These are phyloP conservation scores for Ceratina calcarata DNA, from an alignment of 1,140 invertebrate species.

Conservation along the genomic window DNA sequence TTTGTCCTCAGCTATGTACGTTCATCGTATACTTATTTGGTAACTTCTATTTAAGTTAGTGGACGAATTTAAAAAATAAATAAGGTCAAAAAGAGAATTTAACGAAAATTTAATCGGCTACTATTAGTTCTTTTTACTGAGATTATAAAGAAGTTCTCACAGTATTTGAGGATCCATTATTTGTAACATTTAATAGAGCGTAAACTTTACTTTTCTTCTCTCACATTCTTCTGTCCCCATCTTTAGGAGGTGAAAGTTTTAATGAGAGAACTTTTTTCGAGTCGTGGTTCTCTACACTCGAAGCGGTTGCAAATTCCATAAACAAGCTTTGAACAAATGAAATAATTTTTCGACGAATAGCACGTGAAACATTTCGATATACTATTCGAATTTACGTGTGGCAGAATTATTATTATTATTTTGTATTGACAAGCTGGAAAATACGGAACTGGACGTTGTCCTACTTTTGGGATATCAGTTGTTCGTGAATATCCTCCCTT, in stretches of 20 bases:
- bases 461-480: background rate
- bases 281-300: background rate
- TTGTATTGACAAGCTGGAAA: too few relatives aligned
- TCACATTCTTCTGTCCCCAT: background rate
- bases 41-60: slow-evolving; percentile 17
- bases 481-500: slow-evolving; percentile 1
- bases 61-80: slow-evolving; percentile 9
- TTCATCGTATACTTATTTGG: background rate
- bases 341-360: background rate
- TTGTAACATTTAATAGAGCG: background rate
- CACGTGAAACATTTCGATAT: too few relatives aligned
- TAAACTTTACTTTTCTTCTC: too few relatives aligned
- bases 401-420: background rate
- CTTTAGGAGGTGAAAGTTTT: background rate
- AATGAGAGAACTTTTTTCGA: background rate
- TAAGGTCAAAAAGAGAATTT: slow-evolving; percentile 24
- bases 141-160: background rate
- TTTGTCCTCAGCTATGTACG: background rate
- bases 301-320: background rate
- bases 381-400: background rate
- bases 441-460: background rate
- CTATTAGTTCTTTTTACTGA: background rate
- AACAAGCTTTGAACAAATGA: background rate
- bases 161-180: slow-evolving; percentile 1
- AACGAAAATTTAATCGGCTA: slow-evolving; percentile 26